Percentiles rank a stretch among this genome's conserved stretches.
These are phyloP conservation scores for Athripsodes cinereus DNA, from an alignment of 2,888 invertebrate genomes.

Conservation along the genomic window DNA sequence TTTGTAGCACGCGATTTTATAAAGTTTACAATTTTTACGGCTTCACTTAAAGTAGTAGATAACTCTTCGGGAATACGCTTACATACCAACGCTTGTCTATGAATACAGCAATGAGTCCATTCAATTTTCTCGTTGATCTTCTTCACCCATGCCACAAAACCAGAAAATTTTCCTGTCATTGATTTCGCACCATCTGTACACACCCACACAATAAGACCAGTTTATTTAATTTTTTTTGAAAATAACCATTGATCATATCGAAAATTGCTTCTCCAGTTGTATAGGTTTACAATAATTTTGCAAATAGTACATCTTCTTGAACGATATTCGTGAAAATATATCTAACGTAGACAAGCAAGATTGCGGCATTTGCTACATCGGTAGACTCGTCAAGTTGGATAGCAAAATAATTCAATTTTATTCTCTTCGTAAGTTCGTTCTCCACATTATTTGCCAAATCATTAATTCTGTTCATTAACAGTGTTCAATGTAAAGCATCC, in stretches of 20 bases:
- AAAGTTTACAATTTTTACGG: not conserved
- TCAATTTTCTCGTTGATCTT: not conserved
- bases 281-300: too few relatives aligned
- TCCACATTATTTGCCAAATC: not conserved
- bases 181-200: not conserved
- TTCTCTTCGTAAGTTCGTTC: not conserved
- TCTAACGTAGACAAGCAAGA: not conserved
- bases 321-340: too few relatives aligned
- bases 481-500: too few relatives aligned
- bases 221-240: too few relatives aligned
- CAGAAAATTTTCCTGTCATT: not conserved
- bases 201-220: too few relatives aligned
- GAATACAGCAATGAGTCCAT: not conserved
- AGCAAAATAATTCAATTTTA: not conserved
- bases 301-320: too few relatives aligned
- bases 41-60: not conserved
- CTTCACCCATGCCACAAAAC: not conserved
- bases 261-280: too few relatives aligned
- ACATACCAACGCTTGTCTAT: not conserved
- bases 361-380: not conserved
- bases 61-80: not conserved
- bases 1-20: not conserved
- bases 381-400: not conserved
- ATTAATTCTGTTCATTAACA: not conserved
- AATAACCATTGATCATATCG: too few relatives aligned